Percentiles rank a stretch among this genome's conserved stretches.
These are phyloP conservation scores for Salarias fasciatus DNA, from an alignment of 2,797 vertebrate species.

Conservation along the genomic window DNA sequence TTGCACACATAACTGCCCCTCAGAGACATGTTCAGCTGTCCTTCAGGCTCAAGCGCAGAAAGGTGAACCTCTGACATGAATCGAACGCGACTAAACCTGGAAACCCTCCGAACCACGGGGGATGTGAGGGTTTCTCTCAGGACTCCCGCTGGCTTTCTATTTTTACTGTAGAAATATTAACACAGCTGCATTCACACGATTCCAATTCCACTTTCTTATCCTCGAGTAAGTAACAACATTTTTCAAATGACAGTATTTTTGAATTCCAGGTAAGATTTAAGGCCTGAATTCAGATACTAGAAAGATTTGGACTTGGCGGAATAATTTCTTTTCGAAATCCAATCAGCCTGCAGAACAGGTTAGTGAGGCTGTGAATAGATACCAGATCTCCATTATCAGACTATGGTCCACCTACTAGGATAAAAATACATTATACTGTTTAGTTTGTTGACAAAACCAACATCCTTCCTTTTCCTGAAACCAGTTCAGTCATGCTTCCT, in stretches of 20 bases:
- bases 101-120: conserved; percentile 11
- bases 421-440: too few species aligned
- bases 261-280: background rate
- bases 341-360: background rate
- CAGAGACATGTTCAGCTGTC: conserved; percentile 72
- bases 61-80: conserved; percentile 56
- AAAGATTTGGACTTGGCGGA: conserved; percentile 2
- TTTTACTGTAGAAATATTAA: background rate
- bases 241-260: background rate
- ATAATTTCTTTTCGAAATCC: conserved; percentile 3
- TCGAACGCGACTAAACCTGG: conserved; percentile 39
- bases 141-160: conserved; percentile 2
- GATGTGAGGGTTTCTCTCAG: conserved; percentile 1
- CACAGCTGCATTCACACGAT: conserved; percentile 1
- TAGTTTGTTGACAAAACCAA: too few species aligned
- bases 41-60: conserved; percentile 59
- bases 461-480: too few species aligned
- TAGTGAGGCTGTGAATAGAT: conserved; percentile 2
- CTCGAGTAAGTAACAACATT: background rate
- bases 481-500: too few species aligned
- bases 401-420: too few species aligned
- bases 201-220: too few species aligned
- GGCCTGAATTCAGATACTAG: conserved; percentile 3
- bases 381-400: background rate
- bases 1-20: conserved; percentile 47